phyloP scores from a whole-genome alignment of 2,888 invertebrate genomes.

The Catotricha subobsoleta region DNA sequence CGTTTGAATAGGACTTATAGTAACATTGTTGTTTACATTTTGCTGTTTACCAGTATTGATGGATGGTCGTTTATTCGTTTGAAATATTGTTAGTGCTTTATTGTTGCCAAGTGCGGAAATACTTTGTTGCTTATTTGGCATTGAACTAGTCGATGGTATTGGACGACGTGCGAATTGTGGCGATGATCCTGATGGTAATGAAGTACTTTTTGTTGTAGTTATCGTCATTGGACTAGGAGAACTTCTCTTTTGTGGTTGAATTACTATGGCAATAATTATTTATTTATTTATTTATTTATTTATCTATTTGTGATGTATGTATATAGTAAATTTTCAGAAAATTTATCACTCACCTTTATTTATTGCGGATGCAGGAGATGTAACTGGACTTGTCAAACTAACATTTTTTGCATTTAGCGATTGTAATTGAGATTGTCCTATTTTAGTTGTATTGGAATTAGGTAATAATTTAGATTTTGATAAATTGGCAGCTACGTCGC shows the following conservation, averaged over 20 bases:
- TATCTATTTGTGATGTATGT: too few species aligned
- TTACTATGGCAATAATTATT: too few species aligned
- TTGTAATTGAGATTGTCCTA: neutral
- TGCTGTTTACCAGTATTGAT: too few species aligned
- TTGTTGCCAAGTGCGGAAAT: neutral
- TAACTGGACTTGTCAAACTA: too few species aligned
- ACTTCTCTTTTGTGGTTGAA: neutral
- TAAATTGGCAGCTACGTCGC: neutral
- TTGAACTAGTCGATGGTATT: neutral
- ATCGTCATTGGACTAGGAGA: neutral
- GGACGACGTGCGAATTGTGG: neutral
- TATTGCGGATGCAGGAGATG: too few species aligned
- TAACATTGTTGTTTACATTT: constrained; percentile 1
- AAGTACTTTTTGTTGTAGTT: neutral
- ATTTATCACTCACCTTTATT: too few species aligned
- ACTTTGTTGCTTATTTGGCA: neutral
- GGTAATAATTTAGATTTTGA: neutral
- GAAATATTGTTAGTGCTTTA: neutral
- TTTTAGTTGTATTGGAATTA: neutral
- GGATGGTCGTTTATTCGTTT: neutral
- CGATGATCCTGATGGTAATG: neutral
- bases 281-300: too few species aligned
- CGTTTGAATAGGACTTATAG: constrained; percentile 1
- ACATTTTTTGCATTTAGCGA: too few species aligned
- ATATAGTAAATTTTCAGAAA: too few species aligned